Evolutionary conservation across 2,888 invertebrate species (phyloP), one percentile per base, ranked within the genome.

Genomic region (Iselma pallidipennis): DNA sequence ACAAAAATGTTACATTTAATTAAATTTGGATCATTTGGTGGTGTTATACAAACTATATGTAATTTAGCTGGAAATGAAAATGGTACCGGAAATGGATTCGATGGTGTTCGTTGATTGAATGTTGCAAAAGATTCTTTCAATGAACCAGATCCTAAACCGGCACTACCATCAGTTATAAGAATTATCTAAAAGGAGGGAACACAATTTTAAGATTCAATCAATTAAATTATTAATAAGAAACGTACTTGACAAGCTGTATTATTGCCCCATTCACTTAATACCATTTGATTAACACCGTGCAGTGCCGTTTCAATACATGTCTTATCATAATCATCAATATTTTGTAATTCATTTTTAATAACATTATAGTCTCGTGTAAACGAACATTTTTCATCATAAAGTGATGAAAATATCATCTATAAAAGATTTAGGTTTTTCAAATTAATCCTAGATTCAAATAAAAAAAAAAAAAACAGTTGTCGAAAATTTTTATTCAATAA

Each of bases 361-460:
- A 84, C 83, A 64, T 92, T 94, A 80, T 92, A 93, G 73, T 97
- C 96, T 59, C 96, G 85, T 0, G 96, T 96, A 75, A 97, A 98
- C 16, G 91, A 88, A 37, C 91, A 91, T 29, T 91, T 86, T 55
- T 94, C 87, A 83, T 82, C 81, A 64, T 78, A 81, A 16, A 79
- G 67, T 0, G 82, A 82, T 14, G 82, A 82, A 75, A 81, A 82
- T 48, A 80, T 78, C 71, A 81, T 78, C 82, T 82, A 66, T 54
- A 78, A 74, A 59, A 26, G n/a, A n/a, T n/a, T n/a, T n/a, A n/a
- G n/a, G n/a, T n/a, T n/a, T n/a, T n/a, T n/a, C n/a, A n/a, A n/a
- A n/a, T n/a, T n/a, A n/a, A n/a, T n/a, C n/a, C n/a, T n/a, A 14
- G 1, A 42, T 10, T 14, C 16, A 10, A 63, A 19, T 48, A 45